A percentile compares a stretch with the other conserved stretches of the same genome.
phyloP scores from a whole-genome alignment of 2,888 invertebrate species.

The Drosophila anomalata region DNA sequence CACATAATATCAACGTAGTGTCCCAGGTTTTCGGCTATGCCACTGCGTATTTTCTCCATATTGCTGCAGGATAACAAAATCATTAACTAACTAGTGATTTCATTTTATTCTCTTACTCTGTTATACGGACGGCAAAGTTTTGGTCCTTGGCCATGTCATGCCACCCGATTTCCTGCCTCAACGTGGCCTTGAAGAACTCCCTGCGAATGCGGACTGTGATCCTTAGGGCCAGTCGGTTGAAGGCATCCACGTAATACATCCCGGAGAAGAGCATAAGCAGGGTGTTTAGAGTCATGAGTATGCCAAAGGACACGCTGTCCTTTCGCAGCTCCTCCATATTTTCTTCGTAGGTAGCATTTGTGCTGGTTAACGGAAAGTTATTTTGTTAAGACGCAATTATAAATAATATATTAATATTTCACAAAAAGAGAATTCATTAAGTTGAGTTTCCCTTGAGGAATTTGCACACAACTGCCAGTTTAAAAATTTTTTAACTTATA shows the following conservation, averaged over 20 bases:
- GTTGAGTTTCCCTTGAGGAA: not conserved
- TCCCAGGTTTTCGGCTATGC: slow-evolving; percentile 92
- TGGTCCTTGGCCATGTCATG: slow-evolving; percentile 88
- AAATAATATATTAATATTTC: not conserved
- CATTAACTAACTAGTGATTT: not conserved
- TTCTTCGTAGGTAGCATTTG: slow-evolving; percentile 85
- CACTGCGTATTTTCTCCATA: slow-evolving; percentile 91
- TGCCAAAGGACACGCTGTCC: slow-evolving; percentile 87
- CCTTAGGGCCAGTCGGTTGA: slow-evolving; percentile 87
- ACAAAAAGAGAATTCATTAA: not conserved
- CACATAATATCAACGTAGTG: slow-evolving; percentile 88
- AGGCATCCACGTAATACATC: slow-evolving; percentile 87
- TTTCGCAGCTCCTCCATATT: slow-evolving; percentile 86
- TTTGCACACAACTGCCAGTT: no score
- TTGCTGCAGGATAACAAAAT: slow-evolving; percentile 85
- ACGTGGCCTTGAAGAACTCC: slow-evolving; percentile 86
- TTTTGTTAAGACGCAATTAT: no score
- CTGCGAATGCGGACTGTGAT: slow-evolving; percentile 86
- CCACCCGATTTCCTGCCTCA: slow-evolving; percentile 90
- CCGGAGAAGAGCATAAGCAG: slow-evolving; percentile 86
- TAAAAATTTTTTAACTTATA: not conserved
- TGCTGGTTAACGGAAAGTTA: slow-evolving; percentile 63
- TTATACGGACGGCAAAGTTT: slow-evolving; percentile 89
- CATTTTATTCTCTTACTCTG: slow-evolving; percentile 85
- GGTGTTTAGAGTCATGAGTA: slow-evolving; percentile 86